phyloP scores from a whole-genome alignment of 2,113 vertebrate genomes.

The Thinocorus orbignyianus region DNA sequence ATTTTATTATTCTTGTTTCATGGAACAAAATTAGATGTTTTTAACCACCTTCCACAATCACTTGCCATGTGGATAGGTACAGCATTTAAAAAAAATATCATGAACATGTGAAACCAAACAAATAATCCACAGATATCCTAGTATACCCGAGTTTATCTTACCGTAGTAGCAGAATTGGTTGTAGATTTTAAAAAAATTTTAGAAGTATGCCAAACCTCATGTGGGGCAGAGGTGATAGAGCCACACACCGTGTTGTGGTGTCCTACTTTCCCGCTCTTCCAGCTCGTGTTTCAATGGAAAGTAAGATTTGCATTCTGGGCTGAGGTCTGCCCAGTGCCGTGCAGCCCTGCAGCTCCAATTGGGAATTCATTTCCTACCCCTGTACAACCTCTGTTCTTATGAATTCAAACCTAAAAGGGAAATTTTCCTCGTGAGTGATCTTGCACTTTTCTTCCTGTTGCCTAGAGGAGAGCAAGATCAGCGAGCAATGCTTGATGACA shows the following conservation, averaged over 20 bases:
- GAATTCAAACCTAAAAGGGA: slow-evolving; percentile 36
- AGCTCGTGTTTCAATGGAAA: slow-evolving; percentile 24
- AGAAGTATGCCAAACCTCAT: background rate
- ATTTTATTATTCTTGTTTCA: background rate
- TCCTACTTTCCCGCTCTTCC: slow-evolving; percentile 15
- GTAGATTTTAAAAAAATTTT: background rate
- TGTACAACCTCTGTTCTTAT: background rate
- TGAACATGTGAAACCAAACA: background rate
- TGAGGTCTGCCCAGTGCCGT: background rate
- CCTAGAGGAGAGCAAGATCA: slow-evolving; percentile 3
- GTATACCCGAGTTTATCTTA: background rate
- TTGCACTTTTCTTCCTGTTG: slow-evolving; percentile 41
- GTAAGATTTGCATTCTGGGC: background rate
- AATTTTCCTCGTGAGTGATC: slow-evolving; percentile 23
- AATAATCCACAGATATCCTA: background rate
- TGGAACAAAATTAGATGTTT: background rate
- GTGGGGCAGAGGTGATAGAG: background rate
- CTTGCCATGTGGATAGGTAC: background rate
- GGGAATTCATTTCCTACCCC: background rate
- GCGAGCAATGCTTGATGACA: slow-evolving; percentile 27
- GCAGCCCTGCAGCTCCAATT: background rate
- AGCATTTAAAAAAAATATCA: background rate
- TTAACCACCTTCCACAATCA: background rate
- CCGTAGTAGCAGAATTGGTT: background rate
- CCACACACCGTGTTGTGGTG: background rate